phyloP scores from a whole-genome alignment of 2,888 invertebrate species.

The Drosophila prostipennis region DNA sequence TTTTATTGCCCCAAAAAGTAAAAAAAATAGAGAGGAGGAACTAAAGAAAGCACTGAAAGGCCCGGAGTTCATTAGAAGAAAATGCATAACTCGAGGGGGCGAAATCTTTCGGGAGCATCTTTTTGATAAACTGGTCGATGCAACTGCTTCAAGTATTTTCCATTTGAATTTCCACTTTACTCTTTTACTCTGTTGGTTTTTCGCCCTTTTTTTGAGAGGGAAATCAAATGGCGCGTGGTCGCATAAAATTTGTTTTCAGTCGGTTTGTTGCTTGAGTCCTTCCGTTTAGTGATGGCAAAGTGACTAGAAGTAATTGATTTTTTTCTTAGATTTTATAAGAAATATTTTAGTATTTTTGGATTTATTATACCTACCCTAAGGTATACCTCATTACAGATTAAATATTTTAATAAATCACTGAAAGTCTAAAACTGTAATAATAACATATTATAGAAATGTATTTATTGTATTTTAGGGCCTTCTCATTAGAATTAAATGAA shows the following conservation, averaged over 20 bases:
- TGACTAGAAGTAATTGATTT: slow-evolving; percentile 11
- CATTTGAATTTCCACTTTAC: slow-evolving; percentile 45
- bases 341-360: background rate
- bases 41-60: slow-evolving; percentile 14
- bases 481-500: no score
- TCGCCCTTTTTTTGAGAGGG: slow-evolving; percentile 16
- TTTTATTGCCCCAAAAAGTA: slow-evolving; percentile 61
- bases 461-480: no score
- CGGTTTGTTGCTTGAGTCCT: slow-evolving; percentile 28
- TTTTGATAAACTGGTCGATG: slow-evolving; percentile 35
- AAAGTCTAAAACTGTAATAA: background rate
- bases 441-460: no score
- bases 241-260: slow-evolving; percentile 51
- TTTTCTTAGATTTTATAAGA: background rate
- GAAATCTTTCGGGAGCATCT: slow-evolving; percentile 37
- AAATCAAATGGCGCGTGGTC: slow-evolving; percentile 73
- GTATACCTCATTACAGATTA: background rate
- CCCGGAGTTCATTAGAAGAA: slow-evolving; percentile 36
- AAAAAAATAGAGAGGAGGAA: slow-evolving; percentile 2
- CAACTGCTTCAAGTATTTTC: slow-evolving; percentile 39
- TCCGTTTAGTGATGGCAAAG: slow-evolving; percentile 33
- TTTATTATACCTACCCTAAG: no score
- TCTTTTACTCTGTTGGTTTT: slow-evolving; percentile 19
- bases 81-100: slow-evolving; percentile 25
- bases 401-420: background rate